These are phyloP conservation scores for Gymnopithys bicolor DNA, from an alignment of 2,797 vertebrate genomes.

Conservation along the genomic window DNA sequence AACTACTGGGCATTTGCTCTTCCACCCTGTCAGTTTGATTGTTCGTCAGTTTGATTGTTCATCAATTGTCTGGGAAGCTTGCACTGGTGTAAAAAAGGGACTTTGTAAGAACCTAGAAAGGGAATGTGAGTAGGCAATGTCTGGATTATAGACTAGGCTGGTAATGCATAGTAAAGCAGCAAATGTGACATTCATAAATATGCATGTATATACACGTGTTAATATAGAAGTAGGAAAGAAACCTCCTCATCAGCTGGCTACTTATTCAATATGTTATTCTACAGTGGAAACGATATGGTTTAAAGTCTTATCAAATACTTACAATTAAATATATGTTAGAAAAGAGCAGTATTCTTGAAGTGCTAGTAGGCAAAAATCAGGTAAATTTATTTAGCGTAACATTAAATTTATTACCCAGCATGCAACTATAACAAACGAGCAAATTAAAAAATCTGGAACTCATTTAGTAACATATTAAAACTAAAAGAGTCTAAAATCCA, in stretches of 20 bases:
- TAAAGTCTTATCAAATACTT: background rate
- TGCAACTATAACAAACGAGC: background rate
- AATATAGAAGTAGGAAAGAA: background rate
- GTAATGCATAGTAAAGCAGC: background rate
- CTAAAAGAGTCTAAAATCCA: background rate
- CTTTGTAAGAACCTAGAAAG: conserved; percentile 57
- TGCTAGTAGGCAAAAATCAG: background rate
- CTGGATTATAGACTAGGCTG: background rate
- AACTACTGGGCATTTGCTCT: conserved; percentile 64
- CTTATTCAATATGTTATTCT: background rate
- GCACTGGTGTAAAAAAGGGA: conserved; percentile 8
- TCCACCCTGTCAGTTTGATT: conserved; percentile 71
- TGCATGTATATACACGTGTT: background rate
- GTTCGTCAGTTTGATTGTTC: conserved; percentile 71
- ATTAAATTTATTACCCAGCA: background rate
- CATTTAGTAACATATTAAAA: background rate
- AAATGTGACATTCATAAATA: background rate
- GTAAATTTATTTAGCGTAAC: background rate
- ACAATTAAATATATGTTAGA: background rate
- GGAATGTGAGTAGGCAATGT: conserved; percentile 3
- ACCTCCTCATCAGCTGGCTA: background rate
- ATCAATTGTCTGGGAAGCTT: conserved; percentile 56
- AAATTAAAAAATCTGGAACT: background rate
- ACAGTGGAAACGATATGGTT: background rate
- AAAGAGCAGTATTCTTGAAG: background rate